Conservation (phyloP, 2,113 vertebrate genomes). For the Lagopus leucura region DNA sequence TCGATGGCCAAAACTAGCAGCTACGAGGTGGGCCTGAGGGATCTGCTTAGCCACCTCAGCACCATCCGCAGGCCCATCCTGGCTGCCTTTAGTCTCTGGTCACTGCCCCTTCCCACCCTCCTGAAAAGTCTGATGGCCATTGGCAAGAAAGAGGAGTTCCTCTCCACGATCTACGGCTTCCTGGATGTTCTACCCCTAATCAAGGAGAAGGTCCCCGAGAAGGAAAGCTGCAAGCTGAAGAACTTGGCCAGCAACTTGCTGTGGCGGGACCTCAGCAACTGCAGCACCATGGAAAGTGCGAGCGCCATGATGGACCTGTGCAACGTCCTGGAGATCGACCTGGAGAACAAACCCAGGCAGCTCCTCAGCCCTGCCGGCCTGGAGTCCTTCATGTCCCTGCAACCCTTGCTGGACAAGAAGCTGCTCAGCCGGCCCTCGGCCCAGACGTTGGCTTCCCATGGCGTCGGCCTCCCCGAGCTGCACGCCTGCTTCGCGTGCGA, state of each 20-base stretch:
- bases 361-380: constrained; percentile 6
- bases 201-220: not conserved
- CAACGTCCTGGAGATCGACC: not conserved
- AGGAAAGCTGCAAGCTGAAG: constrained; percentile 42
- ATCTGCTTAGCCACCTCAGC: constrained; percentile 30
- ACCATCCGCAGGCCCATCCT: constrained; percentile 27
- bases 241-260: constrained; percentile 42
- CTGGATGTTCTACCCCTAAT: constrained; percentile 52
- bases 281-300: not conserved
- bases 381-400: constrained; percentile 47
- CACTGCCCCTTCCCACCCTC: constrained; percentile 16
- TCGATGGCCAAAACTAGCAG: not conserved
- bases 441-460: constrained; percentile 30
- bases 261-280: not conserved
- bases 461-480: not conserved
- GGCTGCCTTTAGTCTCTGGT: constrained; percentile 55
- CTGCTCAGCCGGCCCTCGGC: not conserved
- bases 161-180: constrained; percentile 19
- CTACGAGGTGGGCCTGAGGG: not conserved
- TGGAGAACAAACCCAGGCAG: not conserved
- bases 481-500: rapidly evolving
- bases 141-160: constrained; percentile 26
- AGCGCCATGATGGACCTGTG: constrained; percentile 42
- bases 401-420: not conserved
- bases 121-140: not conserved